These are phyloP conservation scores for Dicycla oo DNA, from an alignment of 2,888 invertebrate species.

Conservation along the genomic window DNA sequence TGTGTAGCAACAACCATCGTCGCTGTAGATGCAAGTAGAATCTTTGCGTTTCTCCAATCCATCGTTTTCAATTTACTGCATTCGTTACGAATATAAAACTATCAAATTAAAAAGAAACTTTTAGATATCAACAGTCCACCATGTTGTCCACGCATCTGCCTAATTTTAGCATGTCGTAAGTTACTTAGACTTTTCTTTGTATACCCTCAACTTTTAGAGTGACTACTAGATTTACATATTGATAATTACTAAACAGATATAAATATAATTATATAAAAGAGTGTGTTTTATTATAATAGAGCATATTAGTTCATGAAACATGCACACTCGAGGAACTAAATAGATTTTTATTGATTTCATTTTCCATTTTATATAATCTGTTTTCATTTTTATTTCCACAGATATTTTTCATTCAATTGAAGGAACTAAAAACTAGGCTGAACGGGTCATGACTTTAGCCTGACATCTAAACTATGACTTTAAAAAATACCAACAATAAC, in stretches of 20 bases:
- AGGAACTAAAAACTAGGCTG: conserved; percentile 35
- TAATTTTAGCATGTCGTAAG: conserved; percentile 32
- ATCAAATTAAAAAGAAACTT: conserved; percentile 67
- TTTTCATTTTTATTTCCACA: background rate
- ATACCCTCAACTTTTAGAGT: conserved; percentile 77
- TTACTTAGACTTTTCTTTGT: conserved; percentile 36
- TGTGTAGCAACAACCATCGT: conserved; percentile 84
- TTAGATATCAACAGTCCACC: conserved; percentile 78
- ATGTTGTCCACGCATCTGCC: conserved; percentile 81
- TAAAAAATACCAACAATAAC: conserved; percentile 62
- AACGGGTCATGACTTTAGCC: conserved; percentile 17
- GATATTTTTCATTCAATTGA: conserved; percentile 8
- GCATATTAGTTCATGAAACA: too few relatives aligned
- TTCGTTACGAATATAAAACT: conserved; percentile 55
- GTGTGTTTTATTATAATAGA: background rate
- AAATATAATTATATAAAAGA: too few relatives aligned
- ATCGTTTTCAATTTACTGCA: conserved; percentile 71
- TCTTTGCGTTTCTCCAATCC: conserved; percentile 86
- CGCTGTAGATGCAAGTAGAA: conserved; percentile 84
- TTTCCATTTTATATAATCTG: background rate
- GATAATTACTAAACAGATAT: too few relatives aligned
- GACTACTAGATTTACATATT: too few relatives aligned
- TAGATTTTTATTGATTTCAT: background rate
- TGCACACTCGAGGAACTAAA: background rate
- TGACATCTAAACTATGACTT: background rate